A percentile compares a stretch with the other conserved stretches of the same genome.
Conservation (phyloP, 2,888 invertebrate genomes). For the Xylophagus ater region DNA sequence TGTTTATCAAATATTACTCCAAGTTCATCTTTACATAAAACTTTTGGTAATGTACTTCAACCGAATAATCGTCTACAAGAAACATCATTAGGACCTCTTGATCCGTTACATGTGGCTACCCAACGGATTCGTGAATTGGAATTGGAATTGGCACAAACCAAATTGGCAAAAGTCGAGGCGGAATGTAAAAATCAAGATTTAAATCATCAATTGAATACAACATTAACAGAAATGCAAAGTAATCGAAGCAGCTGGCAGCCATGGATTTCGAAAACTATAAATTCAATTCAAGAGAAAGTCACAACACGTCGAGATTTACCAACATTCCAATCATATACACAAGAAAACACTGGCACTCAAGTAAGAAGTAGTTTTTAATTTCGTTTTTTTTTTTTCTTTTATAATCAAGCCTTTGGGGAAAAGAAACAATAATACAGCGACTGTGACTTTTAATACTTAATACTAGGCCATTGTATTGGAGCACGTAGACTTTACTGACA, state of each 20-base stretch:
- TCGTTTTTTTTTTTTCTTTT: background rate
- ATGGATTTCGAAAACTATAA: constrained; percentile 88
- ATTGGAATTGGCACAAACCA: constrained; percentile 91
- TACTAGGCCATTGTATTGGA: too few relatives aligned
- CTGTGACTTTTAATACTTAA: too few relatives aligned
- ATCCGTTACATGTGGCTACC: constrained; percentile 32
- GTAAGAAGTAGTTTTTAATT: constrained; percentile 2
- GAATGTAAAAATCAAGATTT: constrained; percentile 93
- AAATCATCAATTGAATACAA: constrained; percentile 77
- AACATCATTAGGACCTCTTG: constrained; percentile 32
- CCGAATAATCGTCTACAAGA: constrained; percentile 23
- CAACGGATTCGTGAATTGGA: constrained; percentile 77
- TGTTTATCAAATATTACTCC: constrained; percentile 30
- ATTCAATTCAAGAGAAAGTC: constrained; percentile 38
- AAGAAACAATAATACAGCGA: too few relatives aligned
- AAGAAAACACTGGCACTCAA: constrained; percentile 13
- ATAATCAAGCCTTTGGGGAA: too few relatives aligned
- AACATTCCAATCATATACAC: constrained; percentile 38
- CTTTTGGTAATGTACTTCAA: constrained; percentile 6
- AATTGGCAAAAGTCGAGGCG: constrained; percentile 92
- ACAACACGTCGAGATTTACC: constrained; percentile 28
- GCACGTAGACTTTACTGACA: too few relatives aligned
- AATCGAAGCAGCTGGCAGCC: constrained; percentile 59
- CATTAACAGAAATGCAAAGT: constrained; percentile 61
- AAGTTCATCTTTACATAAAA: constrained; percentile 18